Evolutionary conservation across 1,140 invertebrate species (phyloP), one percentile per base, ranked within the genome.

Genomic region (Drosophila mayri): DNA sequence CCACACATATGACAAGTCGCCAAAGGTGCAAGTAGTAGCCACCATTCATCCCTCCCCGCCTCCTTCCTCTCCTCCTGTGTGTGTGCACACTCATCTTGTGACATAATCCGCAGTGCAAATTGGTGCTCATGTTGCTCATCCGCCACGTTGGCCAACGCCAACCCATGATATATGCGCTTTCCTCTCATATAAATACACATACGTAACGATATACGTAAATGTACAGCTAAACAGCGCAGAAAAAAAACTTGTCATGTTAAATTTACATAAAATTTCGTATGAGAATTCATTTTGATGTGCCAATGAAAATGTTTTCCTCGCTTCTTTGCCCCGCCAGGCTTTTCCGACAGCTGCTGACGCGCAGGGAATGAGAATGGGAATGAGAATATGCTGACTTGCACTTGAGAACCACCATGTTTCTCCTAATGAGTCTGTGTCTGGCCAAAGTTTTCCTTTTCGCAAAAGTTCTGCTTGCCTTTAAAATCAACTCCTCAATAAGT

Each of bases 31-130:
- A 22, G 54, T 54, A 54, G 32, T 54, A 54, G 18, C 12, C 50
- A 54, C 50, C 50, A 67, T 12, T 18, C n/a, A n/a, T 30, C 11
- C 12, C 41, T 10, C 28, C 37, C 5, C 11, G 4, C 35, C 35
- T 35, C 0, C 20, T n/a, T n/a, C n/a, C n/a, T 11, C 35, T 35
- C 0, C 37, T 10, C 11, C 20, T 10, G 11, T 22, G 2, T 41
- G 25, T 32, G 16, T 22, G 1, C 44, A 10, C 16, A 18, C 49
- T 79, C 66, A 60, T 43, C 18, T 72, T 37, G 72, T 87, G 84
- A 88, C 86, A 78, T 88, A 87, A 87, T 88, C 67, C 64, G 61
- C 71, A 52, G 75, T 86, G 83, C 79, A 87, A 86, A 88, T 87
- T 88, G 76, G 64, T 81, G 71, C 67, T 77, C 82, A 87, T 78